phyloP scores from a whole-genome alignment of 2,113 vertebrate species.

The Osmerus mordax region DNA sequence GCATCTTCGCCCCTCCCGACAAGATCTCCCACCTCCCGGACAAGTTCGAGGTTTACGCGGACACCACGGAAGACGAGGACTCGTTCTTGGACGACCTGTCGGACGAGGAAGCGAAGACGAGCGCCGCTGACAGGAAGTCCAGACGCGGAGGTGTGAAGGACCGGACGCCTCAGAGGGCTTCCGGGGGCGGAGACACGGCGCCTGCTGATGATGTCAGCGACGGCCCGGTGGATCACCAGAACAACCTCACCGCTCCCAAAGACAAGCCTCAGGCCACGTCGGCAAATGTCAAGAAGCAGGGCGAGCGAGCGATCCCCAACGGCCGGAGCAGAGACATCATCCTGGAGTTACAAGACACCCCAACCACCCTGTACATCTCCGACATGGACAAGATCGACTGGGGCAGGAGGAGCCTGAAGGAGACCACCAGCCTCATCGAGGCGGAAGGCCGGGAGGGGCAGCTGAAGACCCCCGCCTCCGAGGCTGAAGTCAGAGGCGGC shows the following conservation, averaged over 20 bases:
- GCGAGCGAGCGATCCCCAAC: conserved; percentile 37
- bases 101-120: conserved; percentile 54
- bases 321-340: conserved; percentile 39
- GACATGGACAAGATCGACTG: conserved; percentile 38
- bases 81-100: conserved; percentile 72
- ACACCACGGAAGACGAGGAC: conserved; percentile 79
- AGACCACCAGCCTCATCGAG: conserved; percentile 71
- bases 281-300: conserved; percentile 27
- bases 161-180: conserved; percentile 42
- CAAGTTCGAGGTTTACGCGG: conserved; percentile 64
- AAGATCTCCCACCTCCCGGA: conserved; percentile 83
- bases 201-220: conserved; percentile 23
- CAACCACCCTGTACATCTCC: conserved; percentile 41
- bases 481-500: conserved; percentile 38
- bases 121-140: background rate
- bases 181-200: conserved; percentile 52
- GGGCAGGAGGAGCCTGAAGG: conserved; percentile 41
- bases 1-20: conserved; percentile 92
- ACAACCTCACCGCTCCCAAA: conserved; percentile 19
- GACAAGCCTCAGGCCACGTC: conserved; percentile 26
- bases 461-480: conserved; percentile 52
- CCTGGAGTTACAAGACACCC: conserved; percentile 48
- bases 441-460: conserved; percentile 70
- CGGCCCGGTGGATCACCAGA: conserved; percentile 5
- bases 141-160: conserved; percentile 27